Base-by-base conservation (phyloP, 2,888 invertebrate genomes). In the Brachynemurus nebulosus region DNA sequence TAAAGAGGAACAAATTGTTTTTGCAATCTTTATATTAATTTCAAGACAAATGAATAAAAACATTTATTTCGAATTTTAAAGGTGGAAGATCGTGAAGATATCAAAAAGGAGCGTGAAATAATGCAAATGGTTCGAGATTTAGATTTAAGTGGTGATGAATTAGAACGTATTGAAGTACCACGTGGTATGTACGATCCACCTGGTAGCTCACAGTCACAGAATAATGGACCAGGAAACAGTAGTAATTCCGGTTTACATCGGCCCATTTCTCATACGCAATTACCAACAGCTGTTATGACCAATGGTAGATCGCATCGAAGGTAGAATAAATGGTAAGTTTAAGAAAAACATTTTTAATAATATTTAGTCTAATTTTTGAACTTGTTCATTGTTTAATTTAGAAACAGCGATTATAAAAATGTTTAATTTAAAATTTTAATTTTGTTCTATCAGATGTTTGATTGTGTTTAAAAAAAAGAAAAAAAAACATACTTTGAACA, bases 41-140 rank as follows among this genome's bases (percentile, higher is more conserved):
- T n/a, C n/a, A n/a, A n/a, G n/a, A n/a, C n/a, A n/a, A n/a, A n/a
- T n/a, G n/a, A n/a, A n/a, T n/a, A n/a, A n/a, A n/a, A n/a, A n/a
- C n/a, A n/a, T n/a, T n/a, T n/a, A n/a, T n/a, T n/a, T n/a, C n/a
- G n/a, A n/a, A n/a, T n/a, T 30, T 57, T 70, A 48, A 65, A 75
- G 75, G 72, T 74, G 60, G 76, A 76, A 65, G 76, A 75, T 54
- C 68, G 79, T 48, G 78, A 79, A 57, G 85, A 85, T 58, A 71
- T 84, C 61, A 88, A 90, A 62, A 89, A 90, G 61, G 89, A 90
- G 63, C 73, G 89, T 3, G 90, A 91, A 68, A 89, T 91, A 53
- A 86, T 89, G 66, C 91, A 91, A 67, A 78, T 91, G 77, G 86
- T 91, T 50, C 86, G 89, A n/a, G 91, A 89, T 16, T 67, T 91